A percentile compares a stretch with the other conserved stretches of the same genome.
Evolutionary conservation across 1,140 invertebrate species (phyloP).

Genomic region (Drosophila ogumai): DNA sequence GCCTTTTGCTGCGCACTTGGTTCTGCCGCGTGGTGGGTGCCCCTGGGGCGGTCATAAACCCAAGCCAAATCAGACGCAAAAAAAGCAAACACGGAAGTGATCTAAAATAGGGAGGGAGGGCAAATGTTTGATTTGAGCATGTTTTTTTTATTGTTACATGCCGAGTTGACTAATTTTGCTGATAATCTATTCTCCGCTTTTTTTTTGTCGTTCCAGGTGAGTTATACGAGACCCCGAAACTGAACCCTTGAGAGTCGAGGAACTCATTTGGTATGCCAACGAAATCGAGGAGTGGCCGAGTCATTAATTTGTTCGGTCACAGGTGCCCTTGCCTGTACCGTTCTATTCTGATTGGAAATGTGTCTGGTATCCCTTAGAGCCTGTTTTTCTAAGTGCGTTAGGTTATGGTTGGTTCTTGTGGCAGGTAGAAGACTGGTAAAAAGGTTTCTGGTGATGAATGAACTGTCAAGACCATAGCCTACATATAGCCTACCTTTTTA

Average conservation of each 20-base stretch:
- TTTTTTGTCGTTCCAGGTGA: slow-evolving; percentile 35
- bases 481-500: slow-evolving; percentile 1
- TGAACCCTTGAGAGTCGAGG: neutral
- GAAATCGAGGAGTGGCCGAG: slow-evolving; percentile 10
- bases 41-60: slow-evolving; percentile 50
- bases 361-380: slow-evolving; percentile 21
- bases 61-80: slow-evolving; percentile 29
- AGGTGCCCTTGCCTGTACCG: slow-evolving; percentile 30
- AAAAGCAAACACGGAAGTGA: slow-evolving; percentile 41
- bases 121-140: slow-evolving; percentile 31
- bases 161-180: slow-evolving; percentile 22
- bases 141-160: slow-evolving; percentile 1
- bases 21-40: neutral
- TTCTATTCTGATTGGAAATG: slow-evolving; percentile 56
- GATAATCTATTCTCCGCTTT: slow-evolving; percentile 31
- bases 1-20: slow-evolving; percentile 47
- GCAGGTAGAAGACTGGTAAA: slow-evolving; percentile 39
- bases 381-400: slow-evolving; percentile 46
- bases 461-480: slow-evolving; percentile 47
- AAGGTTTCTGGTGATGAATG: slow-evolving; percentile 50
- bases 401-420: slow-evolving; percentile 58
- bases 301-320: slow-evolving; percentile 47
- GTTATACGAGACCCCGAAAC: slow-evolving; percentile 9
- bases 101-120: slow-evolving; percentile 4
- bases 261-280: slow-evolving; percentile 40